Evolutionary conservation across 2,113 vertebrate species (phyloP).

Genomic region (Gymnorhina tibicen): DNA sequence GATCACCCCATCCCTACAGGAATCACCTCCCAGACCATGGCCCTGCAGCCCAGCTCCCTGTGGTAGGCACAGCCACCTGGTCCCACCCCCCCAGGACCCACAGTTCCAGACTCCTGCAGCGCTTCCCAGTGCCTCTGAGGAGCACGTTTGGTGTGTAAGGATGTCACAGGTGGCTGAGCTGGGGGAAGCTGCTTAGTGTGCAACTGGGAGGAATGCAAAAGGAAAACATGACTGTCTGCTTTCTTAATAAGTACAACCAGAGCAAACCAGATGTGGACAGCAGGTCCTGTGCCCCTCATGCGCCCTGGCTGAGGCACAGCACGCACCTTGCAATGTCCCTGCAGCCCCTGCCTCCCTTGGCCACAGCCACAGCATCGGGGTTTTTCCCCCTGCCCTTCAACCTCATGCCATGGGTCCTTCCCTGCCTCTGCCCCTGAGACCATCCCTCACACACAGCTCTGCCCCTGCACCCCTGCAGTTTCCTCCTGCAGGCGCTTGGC

Average conservation of each 20-base stretch:
- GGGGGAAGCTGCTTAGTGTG: background rate
- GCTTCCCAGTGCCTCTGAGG: background rate
- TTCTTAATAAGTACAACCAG: background rate
- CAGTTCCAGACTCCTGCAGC: background rate
- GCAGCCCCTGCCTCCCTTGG: background rate
- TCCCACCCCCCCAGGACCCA: background rate
- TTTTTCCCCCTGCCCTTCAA: background rate
- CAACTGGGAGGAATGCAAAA: background rate
- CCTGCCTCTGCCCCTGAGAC: background rate
- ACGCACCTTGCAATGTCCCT: background rate
- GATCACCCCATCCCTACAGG: background rate
- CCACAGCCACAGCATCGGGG: background rate
- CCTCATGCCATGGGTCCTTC: background rate
- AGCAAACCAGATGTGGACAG: background rate
- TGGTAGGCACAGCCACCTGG: background rate
- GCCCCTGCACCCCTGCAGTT: background rate
- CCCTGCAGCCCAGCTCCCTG: background rate
- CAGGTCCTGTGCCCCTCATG: background rate
- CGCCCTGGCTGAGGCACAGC: background rate
- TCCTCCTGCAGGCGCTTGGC: background rate
- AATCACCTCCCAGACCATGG: background rate
- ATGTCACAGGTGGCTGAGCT: background rate
- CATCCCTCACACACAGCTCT: background rate
- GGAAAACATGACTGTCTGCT: background rate
- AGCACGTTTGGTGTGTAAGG: background rate